Evolutionary conservation across 2,113 vertebrate species (phyloP).

Genomic region (Pomatorhinus ruficollis): DNA sequence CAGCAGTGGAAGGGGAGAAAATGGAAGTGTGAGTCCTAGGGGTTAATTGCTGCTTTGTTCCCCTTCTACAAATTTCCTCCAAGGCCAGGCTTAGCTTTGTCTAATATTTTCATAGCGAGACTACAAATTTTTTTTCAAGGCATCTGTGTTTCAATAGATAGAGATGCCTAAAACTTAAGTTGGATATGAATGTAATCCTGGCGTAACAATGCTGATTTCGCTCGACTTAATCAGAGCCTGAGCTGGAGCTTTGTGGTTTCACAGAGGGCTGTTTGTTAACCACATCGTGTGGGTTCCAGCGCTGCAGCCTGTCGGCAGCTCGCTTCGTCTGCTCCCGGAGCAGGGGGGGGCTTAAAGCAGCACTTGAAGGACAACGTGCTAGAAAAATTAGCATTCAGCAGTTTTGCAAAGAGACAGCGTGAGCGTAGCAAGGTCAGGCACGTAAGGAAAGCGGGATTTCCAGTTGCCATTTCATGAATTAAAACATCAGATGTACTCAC

Average conservation of each 20-base stretch:
- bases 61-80: neutral
- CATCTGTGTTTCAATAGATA: neutral
- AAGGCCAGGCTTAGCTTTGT: neutral
- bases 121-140: neutral
- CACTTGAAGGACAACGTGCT: neutral
- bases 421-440: conserved; percentile 9
- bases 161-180: neutral
- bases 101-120: neutral
- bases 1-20: neutral
- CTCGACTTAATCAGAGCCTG: conserved; percentile 6
- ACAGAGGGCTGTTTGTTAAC: conserved; percentile 21
- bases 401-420: neutral
- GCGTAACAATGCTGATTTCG: neutral
- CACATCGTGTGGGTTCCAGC: neutral
- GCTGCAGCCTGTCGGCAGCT: neutral
- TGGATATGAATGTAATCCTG: neutral
- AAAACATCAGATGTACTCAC: neutral
- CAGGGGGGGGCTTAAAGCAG: neutral
- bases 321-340: neutral
- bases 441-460: neutral
- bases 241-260: conserved; percentile 32
- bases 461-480: neutral
- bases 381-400: conserved; percentile 53
- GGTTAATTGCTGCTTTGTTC: conserved; percentile 28
- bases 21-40: neutral